Evolutionary conservation across 2,797 vertebrate species (phyloP).

Genomic region (Capromys pilorides): DNA sequence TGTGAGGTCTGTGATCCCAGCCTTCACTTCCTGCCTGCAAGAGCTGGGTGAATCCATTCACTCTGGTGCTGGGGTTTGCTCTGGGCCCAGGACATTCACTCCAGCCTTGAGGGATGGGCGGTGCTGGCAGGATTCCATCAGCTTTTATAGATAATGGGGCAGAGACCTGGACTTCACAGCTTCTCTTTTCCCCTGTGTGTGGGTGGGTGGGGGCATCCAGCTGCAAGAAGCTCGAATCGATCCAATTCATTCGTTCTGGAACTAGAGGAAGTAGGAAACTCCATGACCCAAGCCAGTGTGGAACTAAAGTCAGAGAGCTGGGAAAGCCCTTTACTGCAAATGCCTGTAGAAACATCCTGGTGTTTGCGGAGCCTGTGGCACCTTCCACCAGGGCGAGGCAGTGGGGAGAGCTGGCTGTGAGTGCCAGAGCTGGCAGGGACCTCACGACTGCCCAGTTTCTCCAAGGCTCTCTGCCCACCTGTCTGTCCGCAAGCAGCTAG

Average conservation of each 20-base stretch:
- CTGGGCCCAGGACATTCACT: background rate
- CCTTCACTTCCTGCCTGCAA: background rate
- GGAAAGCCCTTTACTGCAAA: constrained; percentile 32
- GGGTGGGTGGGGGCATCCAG: background rate
- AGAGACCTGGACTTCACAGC: too few species aligned
- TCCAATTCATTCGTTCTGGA: constrained; percentile 75
- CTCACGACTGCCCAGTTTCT: background rate
- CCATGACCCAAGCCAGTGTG: constrained; percentile 22
- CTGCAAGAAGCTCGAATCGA: constrained; percentile 53
- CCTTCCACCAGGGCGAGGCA: constrained; percentile 27
- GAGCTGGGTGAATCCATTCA: background rate
- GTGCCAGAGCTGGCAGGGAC: background rate
- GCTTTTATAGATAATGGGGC: background rate
- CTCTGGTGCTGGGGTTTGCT: background rate
- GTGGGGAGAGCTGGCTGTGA: constrained; percentile 9
- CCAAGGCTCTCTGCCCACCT: background rate
- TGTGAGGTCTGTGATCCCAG: background rate
- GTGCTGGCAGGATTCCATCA: background rate
- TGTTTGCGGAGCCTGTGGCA: constrained; percentile 64
- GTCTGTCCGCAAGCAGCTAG: background rate
- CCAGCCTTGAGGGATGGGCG: background rate
- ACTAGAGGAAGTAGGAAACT: constrained; percentile 72
- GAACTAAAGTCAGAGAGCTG: background rate
- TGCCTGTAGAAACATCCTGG: constrained; percentile 51
- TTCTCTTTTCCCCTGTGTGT: constrained; percentile 5